Evolutionary conservation across 2,113 vertebrate species (phyloP), one percentile per base, ranked within the genome.

Genomic region (Circaetus gallicus): DNA sequence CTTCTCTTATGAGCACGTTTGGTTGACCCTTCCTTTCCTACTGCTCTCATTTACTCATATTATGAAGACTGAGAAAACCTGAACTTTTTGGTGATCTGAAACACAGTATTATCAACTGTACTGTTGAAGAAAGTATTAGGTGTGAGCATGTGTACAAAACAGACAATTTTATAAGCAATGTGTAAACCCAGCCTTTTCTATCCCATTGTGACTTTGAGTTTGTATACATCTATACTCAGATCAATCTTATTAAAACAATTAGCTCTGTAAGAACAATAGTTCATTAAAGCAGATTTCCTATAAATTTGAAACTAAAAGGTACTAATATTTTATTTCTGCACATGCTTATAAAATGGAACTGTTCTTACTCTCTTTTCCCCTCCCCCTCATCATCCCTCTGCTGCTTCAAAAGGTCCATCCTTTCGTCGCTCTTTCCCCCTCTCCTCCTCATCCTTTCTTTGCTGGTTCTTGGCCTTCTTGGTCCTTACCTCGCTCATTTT

Each of bases 401-500:
- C 81, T 59, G 69, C 69, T 93, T 26, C 90, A 69, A 83, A 78
- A 93, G 65, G 70, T 93, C 40, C 17, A 2, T 94, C 66, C 77
- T 95, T 67, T 43, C 6, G 1, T 12, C 5, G n/a, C 34, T 89
- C 72, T 36, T 82, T 95, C 82, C 96, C 95, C 93, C 94, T 78
- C 81, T 94, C 88, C 90, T 80, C 56, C 80, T 95, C 52, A 61
- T 92, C 72, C 80, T 96, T 71, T 84, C 89, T 93, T 77, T 93
- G 95, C 92, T 94, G 78, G 49, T 93, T 91, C 93, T 95, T 34
- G 74, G 93, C 82, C 82, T 87, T 43, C 91, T 65, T 45, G 95
- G 73, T 96, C 95, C 96, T 97, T 97, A 97, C 96, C 96, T 97
- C 96, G 87, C 96, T 97, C 96, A 97, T 96, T 96, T 69, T 97